Percentiles rank a stretch among this genome's conserved stretches.
Evolutionary conservation across 92 coral and sea anemone genomes (phyloP).

Genomic region (Paramuricea clavata): DNA sequence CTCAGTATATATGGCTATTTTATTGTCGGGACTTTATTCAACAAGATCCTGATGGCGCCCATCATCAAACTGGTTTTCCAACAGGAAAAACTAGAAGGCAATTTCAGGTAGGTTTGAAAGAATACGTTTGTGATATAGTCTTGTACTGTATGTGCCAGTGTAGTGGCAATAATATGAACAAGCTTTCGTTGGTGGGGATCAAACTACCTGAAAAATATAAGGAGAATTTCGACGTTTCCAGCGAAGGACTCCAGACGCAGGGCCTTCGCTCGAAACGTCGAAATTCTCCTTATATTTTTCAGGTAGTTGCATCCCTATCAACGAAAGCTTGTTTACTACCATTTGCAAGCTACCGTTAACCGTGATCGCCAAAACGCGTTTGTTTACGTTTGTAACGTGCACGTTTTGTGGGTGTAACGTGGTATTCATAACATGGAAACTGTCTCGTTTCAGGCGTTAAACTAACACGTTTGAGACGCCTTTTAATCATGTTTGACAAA

Average conservation of each 20-base stretch:
- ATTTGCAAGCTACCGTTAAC: slow-evolving; percentile 40
- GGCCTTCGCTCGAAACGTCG: no score
- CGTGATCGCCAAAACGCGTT: slow-evolving; percentile 13
- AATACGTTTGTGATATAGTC: no score
- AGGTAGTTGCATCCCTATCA: no score
- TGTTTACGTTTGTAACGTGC: slow-evolving; percentile 35
- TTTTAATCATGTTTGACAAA: not conserved
- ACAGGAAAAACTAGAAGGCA: slow-evolving; percentile 91
- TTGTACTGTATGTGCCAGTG: no score
- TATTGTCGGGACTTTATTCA: slow-evolving; percentile 82
- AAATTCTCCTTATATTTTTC: no score
- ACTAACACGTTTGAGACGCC: not conserved
- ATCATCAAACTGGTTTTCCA: slow-evolving; percentile 84
- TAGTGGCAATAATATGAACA: no score
- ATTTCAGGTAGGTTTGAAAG: slow-evolving; percentile 84
- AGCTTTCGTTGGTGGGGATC: no score
- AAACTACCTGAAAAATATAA: no score
- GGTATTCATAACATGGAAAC: not conserved
- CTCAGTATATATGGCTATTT: slow-evolving; percentile 90
- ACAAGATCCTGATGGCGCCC: slow-evolving; percentile 92
- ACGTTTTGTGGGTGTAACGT: slow-evolving; percentile 7
- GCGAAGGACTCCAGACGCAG: no score
- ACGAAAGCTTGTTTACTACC: no score
- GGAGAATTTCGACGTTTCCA: no score
- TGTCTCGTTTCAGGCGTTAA: not conserved